These are phyloP conservation scores for Karalla daura DNA, from an alignment of 2,797 vertebrate species.

Conservation along the genomic window DNA sequence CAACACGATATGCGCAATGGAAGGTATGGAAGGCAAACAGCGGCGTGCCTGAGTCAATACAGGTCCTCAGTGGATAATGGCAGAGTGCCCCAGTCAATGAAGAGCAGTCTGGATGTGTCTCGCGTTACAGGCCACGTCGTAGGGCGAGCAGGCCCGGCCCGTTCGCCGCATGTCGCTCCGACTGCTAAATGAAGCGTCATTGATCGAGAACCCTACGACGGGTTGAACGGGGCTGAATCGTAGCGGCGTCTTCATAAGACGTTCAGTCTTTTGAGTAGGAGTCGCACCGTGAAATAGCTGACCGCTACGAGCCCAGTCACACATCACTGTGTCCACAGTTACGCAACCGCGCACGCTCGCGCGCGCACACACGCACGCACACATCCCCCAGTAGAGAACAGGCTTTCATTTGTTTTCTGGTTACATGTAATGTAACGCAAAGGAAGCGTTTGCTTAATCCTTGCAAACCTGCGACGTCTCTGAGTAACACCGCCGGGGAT, in stretches of 20 bases:
- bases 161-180: slow-evolving; percentile 23
- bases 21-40: slow-evolving; percentile 87
- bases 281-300: slow-evolving; percentile 23
- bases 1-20: slow-evolving; percentile 96
- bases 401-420: not conserved
- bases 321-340: slow-evolving; percentile 6
- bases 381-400: slow-evolving; percentile 16
- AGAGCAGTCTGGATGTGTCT: slow-evolving; percentile 60
- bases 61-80: slow-evolving; percentile 53
- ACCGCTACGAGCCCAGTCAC: slow-evolving; percentile 6
- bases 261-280: too few relatives aligned
- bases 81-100: slow-evolving; percentile 64
- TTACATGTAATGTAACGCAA: not conserved
- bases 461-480: not conserved
- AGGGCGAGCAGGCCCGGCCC: slow-evolving; percentile 7
- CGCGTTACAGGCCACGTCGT: slow-evolving; percentile 56
- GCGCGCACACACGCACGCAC: too few relatives aligned
- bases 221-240: not conserved
- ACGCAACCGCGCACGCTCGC: slow-evolving; percentile 22
- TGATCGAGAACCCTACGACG: slow-evolving; percentile 13
- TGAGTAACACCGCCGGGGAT: slow-evolving; percentile 1
- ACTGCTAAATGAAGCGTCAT: slow-evolving; percentile 22
- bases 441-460: not conserved
- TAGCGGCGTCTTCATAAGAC: too few relatives aligned
- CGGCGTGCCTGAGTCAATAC: slow-evolving; percentile 45